These are phyloP conservation scores for Grammomys dolichurus DNA, from an alignment of 2,113 vertebrate genomes.

Conservation along the genomic window DNA sequence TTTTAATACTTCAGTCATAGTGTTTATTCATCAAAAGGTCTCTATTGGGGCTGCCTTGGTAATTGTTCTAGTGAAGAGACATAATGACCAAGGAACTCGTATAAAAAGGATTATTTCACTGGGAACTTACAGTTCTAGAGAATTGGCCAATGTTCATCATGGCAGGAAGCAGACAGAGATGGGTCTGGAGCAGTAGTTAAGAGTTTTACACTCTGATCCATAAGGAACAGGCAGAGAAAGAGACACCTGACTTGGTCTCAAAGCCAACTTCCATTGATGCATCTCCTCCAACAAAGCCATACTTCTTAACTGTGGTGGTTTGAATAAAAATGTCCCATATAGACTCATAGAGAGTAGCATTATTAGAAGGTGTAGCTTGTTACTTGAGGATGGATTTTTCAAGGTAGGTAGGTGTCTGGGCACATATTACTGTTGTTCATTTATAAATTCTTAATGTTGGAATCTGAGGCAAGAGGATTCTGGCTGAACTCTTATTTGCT, in stretches of 20 bases:
- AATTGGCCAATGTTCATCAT: background rate
- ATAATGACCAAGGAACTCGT: background rate
- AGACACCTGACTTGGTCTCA: background rate
- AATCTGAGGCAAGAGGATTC: background rate
- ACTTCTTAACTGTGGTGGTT: background rate
- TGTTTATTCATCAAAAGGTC: background rate
- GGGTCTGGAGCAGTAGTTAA: background rate
- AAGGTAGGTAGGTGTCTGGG: background rate
- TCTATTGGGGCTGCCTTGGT: background rate
- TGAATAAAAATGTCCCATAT: background rate
- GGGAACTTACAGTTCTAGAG: background rate
- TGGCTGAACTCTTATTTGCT: background rate
- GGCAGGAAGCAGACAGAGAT: background rate
- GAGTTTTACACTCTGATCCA: background rate
- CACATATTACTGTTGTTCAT: background rate
- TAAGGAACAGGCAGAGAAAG: background rate
- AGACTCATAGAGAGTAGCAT: background rate
- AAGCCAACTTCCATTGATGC: background rate
- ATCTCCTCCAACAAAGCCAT: background rate
- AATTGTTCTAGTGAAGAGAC: background rate
- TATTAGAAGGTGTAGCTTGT: background rate
- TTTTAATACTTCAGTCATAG: background rate
- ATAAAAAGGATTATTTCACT: background rate
- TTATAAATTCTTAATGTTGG: slow-evolving; percentile 18
- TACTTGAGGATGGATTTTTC: slow-evolving; percentile 26